Base-by-base conservation (phyloP, 2,888 invertebrate genomes). In the Noctua janthe region DNA sequence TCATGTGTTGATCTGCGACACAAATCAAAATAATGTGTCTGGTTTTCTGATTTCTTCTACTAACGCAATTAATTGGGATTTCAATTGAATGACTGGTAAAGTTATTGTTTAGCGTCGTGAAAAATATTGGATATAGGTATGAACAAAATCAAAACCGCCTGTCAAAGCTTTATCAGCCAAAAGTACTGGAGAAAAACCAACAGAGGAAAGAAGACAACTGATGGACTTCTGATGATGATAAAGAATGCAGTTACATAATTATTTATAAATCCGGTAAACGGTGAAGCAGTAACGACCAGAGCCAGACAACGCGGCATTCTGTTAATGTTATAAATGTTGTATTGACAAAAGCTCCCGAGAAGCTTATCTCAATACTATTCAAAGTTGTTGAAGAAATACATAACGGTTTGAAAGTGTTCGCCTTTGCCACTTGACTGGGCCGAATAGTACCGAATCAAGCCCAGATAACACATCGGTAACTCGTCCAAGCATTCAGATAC, bases 1-100 rank as follows among this genome's bases (percentile, higher is more conserved):
- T 67, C 47, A 43, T n/a, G 59, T 69, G 29, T 70, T 70, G 71
- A 80, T 76, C 72, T 59, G 69, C 56, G 75, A 64, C 67, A 81
- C 47, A 62, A 43, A 62, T 81, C 43, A 49, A 62, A 29, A 29
- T 29, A 15, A 64, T 43, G 51, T 64, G n/a, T 5, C 43, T 35
- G 59, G 20, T 49, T 29, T 62, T 67, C 59, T 74, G 66, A 82
- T 70, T 70, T 80, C n/a, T 43, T 69, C 43, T 29, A 51, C 35
- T 23, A 59, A 67, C n/a, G 1, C 23, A 35, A 35, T 67, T 54
- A 2, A 13, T 49, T 13, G n/a, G 15, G 20, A 23, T 17, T 35
- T 47, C 35, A 20, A 39, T 78, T 39, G 2, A 66, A 66, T n/a
- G 39, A 2, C 29, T 62, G 13, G 20, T 1, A n/a, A 39, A 13